phyloP scores from a whole-genome alignment of 2,888 invertebrate genomes.

The Diploptera punctata region DNA sequence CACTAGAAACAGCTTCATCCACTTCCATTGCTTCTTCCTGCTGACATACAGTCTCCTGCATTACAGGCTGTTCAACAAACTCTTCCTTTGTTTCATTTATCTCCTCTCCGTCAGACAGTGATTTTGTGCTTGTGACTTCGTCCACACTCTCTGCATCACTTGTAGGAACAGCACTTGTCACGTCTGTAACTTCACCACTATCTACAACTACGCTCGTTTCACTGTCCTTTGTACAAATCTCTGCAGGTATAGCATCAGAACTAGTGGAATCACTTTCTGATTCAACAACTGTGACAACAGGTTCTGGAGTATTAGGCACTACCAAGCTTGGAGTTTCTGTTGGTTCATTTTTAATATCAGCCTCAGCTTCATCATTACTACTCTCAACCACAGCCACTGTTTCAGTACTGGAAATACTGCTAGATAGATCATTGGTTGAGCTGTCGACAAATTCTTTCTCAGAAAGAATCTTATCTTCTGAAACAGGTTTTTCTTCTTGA shows the following conservation, averaged over 20 bases:
- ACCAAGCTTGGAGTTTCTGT: not conserved
- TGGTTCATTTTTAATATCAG: not conserved
- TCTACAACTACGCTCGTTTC: not conserved
- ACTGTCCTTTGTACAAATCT: not conserved
- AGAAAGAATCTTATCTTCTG: too few species aligned
- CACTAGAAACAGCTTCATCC: slow-evolving; percentile 37
- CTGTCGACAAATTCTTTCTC: too few species aligned
- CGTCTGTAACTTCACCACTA: too few species aligned
- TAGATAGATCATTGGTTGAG: too few species aligned
- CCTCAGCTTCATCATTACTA: not conserved
- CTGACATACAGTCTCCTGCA: slow-evolving; percentile 45
- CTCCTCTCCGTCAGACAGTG: too few species aligned
- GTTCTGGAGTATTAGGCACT: not conserved
- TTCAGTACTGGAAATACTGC: not conserved
- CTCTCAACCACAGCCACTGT: not conserved
- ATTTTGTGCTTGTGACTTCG: too few species aligned
- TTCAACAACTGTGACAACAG: too few species aligned
- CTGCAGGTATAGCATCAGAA: not conserved
- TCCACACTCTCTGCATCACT: too few species aligned
- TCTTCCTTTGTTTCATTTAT: not conserved
- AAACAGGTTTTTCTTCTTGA: too few species aligned
- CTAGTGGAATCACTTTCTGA: not conserved
- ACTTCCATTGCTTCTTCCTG: slow-evolving; percentile 44
- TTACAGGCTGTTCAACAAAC: not conserved
- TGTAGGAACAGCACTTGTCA: too few species aligned